Evolutionary conservation across 2,888 invertebrate species (phyloP).

Genomic region (Parnassius mnemosyne): DNA sequence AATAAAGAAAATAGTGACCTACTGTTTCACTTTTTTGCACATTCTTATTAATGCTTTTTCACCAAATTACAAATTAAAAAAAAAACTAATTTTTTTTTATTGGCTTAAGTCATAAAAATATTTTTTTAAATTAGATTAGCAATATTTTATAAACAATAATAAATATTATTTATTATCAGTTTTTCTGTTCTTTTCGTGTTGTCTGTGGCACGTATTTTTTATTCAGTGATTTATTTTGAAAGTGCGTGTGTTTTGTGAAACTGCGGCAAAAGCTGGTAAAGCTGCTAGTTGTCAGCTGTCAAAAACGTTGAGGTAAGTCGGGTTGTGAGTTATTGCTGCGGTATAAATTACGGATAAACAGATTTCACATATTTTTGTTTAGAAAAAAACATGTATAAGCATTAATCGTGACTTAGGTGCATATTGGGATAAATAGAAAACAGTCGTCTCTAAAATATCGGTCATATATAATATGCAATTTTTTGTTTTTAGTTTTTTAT

Average conservation of each 20-base stretch:
- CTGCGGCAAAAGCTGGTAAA: conserved; percentile 43
- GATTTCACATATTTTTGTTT: conserved; percentile 4
- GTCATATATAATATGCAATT: too few relatives aligned
- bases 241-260: conserved; percentile 45
- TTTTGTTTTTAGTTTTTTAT: too few relatives aligned
- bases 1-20: conserved; percentile 15
- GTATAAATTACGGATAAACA: conserved; percentile 32
- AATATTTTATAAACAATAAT: too few relatives aligned
- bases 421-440: neutral
- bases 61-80: neutral
- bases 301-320: conserved; percentile 64
- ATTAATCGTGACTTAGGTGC: neutral
- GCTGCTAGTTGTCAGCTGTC: conserved; percentile 64
- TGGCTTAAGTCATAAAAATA: too few relatives aligned
- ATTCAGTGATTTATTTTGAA: conserved; percentile 14
- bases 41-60: neutral
- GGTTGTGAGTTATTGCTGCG: conserved; percentile 37
- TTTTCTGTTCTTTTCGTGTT: conserved; percentile 7
- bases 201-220: conserved; percentile 3
- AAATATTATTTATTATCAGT: neutral
- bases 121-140: too few relatives aligned
- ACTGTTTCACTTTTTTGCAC: neutral
- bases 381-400: neutral
- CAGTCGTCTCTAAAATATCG: too few relatives aligned
- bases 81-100: neutral